phyloP scores from a whole-genome alignment of 2,797 vertebrate species.

The Margarornis squamiger region DNA sequence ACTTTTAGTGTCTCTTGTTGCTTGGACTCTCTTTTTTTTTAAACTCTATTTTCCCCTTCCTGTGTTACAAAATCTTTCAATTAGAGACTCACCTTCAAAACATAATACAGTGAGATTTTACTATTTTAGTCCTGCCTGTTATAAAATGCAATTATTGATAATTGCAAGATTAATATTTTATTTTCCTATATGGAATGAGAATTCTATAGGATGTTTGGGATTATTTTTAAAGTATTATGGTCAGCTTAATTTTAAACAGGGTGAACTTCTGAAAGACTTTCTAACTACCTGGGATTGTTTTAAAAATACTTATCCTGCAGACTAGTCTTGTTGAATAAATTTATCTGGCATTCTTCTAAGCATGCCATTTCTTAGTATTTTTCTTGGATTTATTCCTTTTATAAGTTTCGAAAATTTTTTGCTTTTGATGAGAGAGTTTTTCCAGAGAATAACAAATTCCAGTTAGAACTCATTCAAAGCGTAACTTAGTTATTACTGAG shows the following conservation, averaged over 20 bases:
- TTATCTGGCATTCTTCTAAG: not conserved
- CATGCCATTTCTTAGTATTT: not conserved
- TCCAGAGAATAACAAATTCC: not conserved
- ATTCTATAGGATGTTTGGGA: not conserved
- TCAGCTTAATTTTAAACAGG: not conserved
- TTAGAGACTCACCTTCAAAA: not conserved
- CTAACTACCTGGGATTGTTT: not conserved
- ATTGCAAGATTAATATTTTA: not conserved
- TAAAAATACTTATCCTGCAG: not conserved
- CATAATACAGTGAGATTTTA: not conserved
- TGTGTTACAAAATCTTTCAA: not conserved
- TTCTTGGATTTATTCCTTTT: not conserved
- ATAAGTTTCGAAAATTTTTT: not conserved
- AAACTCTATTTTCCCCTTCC: not conserved
- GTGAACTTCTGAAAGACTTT: not conserved
- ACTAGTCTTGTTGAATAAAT: not conserved
- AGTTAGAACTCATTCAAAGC: not conserved
- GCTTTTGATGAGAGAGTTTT: not conserved
- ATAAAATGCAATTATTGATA: not conserved
- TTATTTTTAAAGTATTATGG: not conserved
- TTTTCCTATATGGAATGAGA: not conserved
- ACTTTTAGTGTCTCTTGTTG: not conserved
- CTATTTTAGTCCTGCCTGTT: not conserved
- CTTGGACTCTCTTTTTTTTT: not conserved
- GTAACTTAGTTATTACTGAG: not conserved